A percentile compares a stretch with the other conserved stretches of the same genome.
Evolutionary conservation across 2,888 invertebrate genomes (phyloP).

Genomic region (Cybosia mesomella): DNA sequence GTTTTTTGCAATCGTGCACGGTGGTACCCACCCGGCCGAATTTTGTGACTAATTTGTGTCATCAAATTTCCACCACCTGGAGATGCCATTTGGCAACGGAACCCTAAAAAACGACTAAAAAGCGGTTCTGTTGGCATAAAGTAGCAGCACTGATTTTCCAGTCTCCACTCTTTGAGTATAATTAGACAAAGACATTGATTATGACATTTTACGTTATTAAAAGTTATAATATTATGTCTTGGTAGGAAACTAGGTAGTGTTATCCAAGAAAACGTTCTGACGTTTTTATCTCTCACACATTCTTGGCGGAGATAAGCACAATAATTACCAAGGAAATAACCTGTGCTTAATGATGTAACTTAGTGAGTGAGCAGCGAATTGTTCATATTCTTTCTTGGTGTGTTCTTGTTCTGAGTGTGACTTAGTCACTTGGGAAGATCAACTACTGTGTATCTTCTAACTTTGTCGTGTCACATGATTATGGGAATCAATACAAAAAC

Average conservation of each 20-base stretch:
- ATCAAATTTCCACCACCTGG: too few species aligned
- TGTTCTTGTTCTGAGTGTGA: neutral
- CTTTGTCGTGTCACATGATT: neutral
- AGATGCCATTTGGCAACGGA: too few species aligned
- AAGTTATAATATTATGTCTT: conserved; percentile 33
- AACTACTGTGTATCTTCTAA: neutral
- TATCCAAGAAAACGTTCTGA: conserved; percentile 32
- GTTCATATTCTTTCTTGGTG: conserved; percentile 4
- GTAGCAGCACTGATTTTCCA: conserved; percentile 52
- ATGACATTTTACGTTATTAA: conserved; percentile 29
- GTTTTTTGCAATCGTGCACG: too few species aligned
- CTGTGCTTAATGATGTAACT: conserved; percentile 21
- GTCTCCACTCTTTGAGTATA: conserved; percentile 35
- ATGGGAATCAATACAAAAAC: neutral
- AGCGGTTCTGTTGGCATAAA: conserved; percentile 63
- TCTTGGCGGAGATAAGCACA: conserved; percentile 45
- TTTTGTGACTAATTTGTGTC: too few species aligned
- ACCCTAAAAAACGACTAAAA: too few species aligned
- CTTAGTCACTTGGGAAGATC: neutral
- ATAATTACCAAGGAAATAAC: conserved; percentile 25
- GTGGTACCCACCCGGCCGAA: too few species aligned
- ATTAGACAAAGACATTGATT: conserved; percentile 44
- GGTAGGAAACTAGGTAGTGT: conserved; percentile 47
- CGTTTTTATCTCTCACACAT: conserved; percentile 49
- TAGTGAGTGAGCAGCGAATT: conserved; percentile 24